Evolutionary conservation across 2,888 invertebrate species (phyloP).

Genomic region (Drosophila atripex): DNA sequence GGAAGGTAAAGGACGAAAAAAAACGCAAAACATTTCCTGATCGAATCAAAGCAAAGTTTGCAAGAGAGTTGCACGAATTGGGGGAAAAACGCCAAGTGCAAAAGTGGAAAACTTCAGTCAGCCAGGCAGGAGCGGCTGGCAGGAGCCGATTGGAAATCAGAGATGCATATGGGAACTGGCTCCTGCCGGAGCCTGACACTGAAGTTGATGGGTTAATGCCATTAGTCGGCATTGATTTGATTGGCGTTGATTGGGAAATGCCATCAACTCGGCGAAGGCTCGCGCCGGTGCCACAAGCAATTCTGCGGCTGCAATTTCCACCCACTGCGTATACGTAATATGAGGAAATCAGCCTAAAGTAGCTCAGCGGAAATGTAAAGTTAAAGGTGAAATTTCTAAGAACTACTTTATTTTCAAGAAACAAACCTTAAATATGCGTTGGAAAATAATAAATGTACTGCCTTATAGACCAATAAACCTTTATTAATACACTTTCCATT

Average conservation of each 20-base stretch:
- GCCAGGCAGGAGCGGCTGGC: conserved; percentile 1
- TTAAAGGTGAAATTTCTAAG: not conserved
- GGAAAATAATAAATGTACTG: not conserved
- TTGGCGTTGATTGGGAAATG: conserved; percentile 81
- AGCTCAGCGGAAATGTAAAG: not conserved
- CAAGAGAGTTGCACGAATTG: conserved; percentile 37
- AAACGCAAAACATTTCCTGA: conserved; percentile 65
- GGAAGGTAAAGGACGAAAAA: conserved; percentile 5
- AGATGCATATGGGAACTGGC: conserved; percentile 37
- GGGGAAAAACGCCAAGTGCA: conserved; percentile 41
- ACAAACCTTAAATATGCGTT: too few species aligned
- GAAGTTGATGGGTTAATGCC: conserved; percentile 79
- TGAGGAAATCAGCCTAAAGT: not conserved
- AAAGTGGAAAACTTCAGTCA: conserved; percentile 34
- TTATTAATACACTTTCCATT: not conserved
- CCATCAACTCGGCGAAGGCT: conserved; percentile 54
- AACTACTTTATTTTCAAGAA: not conserved
- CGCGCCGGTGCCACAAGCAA: not conserved
- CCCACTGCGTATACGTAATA: conserved; percentile 32
- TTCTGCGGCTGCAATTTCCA: not conserved
- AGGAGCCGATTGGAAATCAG: conserved; percentile 16
- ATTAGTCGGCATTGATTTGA: conserved; percentile 81
- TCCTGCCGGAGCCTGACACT: conserved; percentile 43
- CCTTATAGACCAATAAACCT: too few species aligned
- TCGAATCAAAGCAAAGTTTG: conserved; percentile 70